Evolutionary conservation across 2,113 vertebrate genomes (phyloP).

Genomic region (Colius striatus): DNA sequence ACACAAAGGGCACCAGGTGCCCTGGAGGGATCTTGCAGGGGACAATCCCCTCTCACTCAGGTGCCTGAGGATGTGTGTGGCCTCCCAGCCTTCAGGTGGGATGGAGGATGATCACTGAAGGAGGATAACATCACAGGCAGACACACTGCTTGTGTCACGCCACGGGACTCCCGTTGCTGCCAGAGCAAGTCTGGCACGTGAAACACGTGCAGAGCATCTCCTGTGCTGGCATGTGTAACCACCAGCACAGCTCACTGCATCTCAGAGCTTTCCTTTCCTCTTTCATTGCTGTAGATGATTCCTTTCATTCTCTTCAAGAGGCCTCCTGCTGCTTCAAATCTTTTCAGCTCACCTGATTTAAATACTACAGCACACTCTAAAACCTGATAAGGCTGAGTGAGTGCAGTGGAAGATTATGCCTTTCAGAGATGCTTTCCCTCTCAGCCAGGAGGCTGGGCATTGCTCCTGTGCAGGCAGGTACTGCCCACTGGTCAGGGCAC

Average conservation of each 20-base stretch:
- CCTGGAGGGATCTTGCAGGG: not conserved
- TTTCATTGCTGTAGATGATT: fast-evolving
- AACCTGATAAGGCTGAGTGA: not conserved
- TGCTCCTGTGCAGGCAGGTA: fast-evolving
- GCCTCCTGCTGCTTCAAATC: not conserved
- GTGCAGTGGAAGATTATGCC: fast-evolving
- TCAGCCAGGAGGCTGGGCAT: fast-evolving
- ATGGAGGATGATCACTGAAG: not conserved
- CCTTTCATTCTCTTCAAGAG: not conserved
- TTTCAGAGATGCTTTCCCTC: not conserved
- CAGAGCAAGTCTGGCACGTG: fast-evolving
- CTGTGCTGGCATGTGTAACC: not conserved
- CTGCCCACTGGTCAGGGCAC: not conserved
- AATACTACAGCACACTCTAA: not conserved
- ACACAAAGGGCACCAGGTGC: not conserved
- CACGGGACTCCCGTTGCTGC: fast-evolving
- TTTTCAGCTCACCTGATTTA: not conserved
- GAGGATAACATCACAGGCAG: fast-evolving
- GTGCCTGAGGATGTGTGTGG: not conserved
- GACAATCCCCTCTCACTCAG: not conserved
- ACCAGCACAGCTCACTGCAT: fast-evolving
- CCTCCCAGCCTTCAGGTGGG: not conserved
- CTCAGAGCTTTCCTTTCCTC: not conserved
- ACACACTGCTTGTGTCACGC: fast-evolving
- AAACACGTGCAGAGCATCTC: fast-evolving